A percentile compares a stretch with the other conserved stretches of the same genome.
Evolutionary conservation across 2,113 vertebrate species (phyloP).

Genomic region (Eudorcas thomsonii): DNA sequence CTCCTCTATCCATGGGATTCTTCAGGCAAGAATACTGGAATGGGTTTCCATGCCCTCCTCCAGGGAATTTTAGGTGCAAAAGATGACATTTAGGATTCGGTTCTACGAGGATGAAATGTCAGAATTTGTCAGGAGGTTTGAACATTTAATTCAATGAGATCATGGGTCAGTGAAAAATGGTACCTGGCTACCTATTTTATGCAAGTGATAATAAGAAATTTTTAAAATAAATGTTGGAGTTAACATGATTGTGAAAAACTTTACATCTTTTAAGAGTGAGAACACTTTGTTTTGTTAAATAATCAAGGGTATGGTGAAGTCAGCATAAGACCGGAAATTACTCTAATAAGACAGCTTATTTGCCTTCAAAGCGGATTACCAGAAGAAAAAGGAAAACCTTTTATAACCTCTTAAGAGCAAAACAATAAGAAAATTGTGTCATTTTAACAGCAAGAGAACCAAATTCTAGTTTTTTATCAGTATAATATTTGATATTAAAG

Average conservation of each 20-base stretch:
- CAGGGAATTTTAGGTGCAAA: not conserved
- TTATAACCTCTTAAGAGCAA: not conserved
- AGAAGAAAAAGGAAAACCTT: not conserved
- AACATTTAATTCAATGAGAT: not conserved
- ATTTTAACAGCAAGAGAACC: not conserved
- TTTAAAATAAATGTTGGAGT: conserved; percentile 23
- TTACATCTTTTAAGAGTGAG: not conserved
- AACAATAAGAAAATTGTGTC: not conserved
- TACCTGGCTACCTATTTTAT: not conserved
- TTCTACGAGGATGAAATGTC: not conserved
- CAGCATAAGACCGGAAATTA: not conserved
- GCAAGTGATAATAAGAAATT: not conserved
- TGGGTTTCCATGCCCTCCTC: not conserved
- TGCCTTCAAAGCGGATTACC: not conserved
- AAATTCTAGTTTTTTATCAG: not conserved
- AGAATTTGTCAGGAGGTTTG: not conserved
- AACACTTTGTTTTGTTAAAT: not conserved
- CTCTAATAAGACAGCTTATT: not conserved
- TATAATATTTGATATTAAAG: not conserved
- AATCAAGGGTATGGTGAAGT: not conserved
- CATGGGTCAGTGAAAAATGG: not conserved
- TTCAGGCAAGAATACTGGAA: not conserved
- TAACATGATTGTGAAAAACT: not conserved
- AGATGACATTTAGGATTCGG: not conserved
- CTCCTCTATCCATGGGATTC: not conserved